These are phyloP conservation scores for Lineus longissimus DNA, from an alignment of 1,140 invertebrate species.

Conservation along the genomic window DNA sequence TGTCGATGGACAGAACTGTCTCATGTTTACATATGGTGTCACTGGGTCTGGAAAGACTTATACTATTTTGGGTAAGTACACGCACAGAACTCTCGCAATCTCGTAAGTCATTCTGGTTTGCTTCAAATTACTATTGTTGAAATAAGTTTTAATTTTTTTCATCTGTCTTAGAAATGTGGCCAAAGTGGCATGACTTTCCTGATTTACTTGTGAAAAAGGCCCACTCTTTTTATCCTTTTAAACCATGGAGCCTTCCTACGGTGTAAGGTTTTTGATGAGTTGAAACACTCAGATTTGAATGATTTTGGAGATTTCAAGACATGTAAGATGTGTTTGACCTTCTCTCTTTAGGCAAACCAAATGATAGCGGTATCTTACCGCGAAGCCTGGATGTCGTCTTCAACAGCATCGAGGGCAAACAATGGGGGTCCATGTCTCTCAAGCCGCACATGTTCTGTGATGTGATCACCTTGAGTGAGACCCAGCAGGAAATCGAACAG, in stretches of 20 bases:
- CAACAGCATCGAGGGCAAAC: conserved; percentile 51
- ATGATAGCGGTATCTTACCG: conserved; percentile 74
- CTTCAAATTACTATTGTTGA: too few species aligned
- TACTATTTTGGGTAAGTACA: conserved; percentile 68
- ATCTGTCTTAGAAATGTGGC: too few species aligned
- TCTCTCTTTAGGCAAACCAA: conserved; percentile 55
- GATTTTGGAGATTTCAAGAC: too few species aligned
- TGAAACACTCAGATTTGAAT: too few species aligned
- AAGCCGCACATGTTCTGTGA: conserved; percentile 51
- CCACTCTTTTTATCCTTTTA: too few species aligned
- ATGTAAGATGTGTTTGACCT: too few species aligned
- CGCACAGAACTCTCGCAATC: too few species aligned
- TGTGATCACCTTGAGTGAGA: conserved; percentile 37
- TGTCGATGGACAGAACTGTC: conserved; percentile 67
- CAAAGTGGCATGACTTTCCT: too few species aligned
- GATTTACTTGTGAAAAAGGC: too few species aligned
- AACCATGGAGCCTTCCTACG: too few species aligned
- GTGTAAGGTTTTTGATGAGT: too few species aligned
- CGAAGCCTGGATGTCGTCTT: conserved; percentile 77
- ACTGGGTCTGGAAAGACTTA: conserved; percentile 84
- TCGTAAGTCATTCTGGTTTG: too few species aligned
- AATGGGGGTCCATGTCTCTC: conserved; percentile 41
- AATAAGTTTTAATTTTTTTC: conserved; percentile 18
- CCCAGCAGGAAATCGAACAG: conserved; percentile 32
- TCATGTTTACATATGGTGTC: conserved; percentile 81